Base-by-base conservation (phyloP, 2,888 invertebrate genomes). In the Cheilosia scutellata region DNA sequence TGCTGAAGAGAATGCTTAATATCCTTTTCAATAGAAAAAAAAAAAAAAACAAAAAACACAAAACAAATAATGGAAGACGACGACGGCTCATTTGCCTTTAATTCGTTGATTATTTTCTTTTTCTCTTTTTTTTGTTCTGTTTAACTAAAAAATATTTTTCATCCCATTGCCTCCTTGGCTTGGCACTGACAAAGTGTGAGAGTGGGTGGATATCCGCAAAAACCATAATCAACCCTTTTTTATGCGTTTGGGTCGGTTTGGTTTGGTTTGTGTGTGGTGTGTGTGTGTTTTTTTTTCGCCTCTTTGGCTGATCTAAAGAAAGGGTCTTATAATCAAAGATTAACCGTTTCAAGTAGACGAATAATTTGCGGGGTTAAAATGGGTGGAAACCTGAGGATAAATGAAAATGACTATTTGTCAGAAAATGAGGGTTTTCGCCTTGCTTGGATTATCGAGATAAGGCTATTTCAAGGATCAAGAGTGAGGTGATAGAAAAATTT, bases 361-460 rank as follows among this genome's bases (percentile, higher is more conserved):
- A 82, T 88, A 88, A 89, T 90, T 89, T 89, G 70, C 65, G 58
- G 82, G 89, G 82, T 87, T 87, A 70, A 82, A 82, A 75, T 87
- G 83, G 87, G 83, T 83, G 83, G 87, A 87, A 83, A 76, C 71
- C 62, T 83, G 57, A 71, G 55, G 74, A 84, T 80, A 86, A 87
- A 75, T 60, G 74, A 68, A 83, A 87, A 76, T 75, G 78, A 75
- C 74, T 74, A 79, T 66, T 63, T 77, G 76, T 33, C 66, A 37
- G 58, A 42, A 57, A 62, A 57, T 63, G 72, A 78, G 44, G 20
- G 31, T 37, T 68, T 74, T 31, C 7, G 37, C 11, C 42, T 58
- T 78, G 60, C 25, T 20, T 20, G 51, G 27, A 51, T 51, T 51
- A 51, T 51, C 13, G 27, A 27, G 51, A 51, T 51, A 51, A 51